A percentile compares a stretch with the other conserved stretches of the same genome.
phyloP scores from a whole-genome alignment of 2,888 invertebrate species.

The Notocelia uddmanniana region DNA sequence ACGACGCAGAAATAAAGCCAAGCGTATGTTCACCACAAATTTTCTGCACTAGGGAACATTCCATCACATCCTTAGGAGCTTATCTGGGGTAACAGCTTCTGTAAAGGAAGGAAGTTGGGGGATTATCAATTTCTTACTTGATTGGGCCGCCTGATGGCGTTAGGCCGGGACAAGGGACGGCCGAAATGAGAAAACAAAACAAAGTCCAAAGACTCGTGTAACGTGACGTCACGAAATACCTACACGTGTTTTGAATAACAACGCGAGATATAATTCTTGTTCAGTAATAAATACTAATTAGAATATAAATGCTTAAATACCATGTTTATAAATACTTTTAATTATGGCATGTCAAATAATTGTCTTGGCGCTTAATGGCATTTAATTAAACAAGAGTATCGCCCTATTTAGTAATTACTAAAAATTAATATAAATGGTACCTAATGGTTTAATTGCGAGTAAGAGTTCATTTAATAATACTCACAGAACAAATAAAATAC shows the following conservation, averaged over 20 bases:
- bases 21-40: slow-evolving; percentile 57
- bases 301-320: too few relatives aligned
- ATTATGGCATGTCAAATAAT: neutral
- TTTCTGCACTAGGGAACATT: slow-evolving; percentile 68
- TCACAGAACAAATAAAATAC: too few relatives aligned
- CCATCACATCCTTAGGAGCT: slow-evolving; percentile 71
- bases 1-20: slow-evolving; percentile 49
- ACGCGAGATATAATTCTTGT: too few relatives aligned
- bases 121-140: slow-evolving; percentile 84
- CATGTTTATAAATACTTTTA: neutral
- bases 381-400: too few relatives aligned
- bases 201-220: slow-evolving; percentile 34
- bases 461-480: too few relatives aligned
- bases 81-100: slow-evolving; percentile 71
- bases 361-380: neutral
- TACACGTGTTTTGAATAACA: neutral
- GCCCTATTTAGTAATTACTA: too few relatives aligned
- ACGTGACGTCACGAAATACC: neutral
- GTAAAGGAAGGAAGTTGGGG: slow-evolving; percentile 61
- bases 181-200: slow-evolving; percentile 59
- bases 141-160: slow-evolving; percentile 81
- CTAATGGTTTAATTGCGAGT: too few relatives aligned
- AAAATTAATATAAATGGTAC: too few relatives aligned
- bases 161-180: slow-evolving; percentile 71
- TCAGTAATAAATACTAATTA: too few relatives aligned